phyloP scores from a whole-genome alignment of 2,797 vertebrate species.

The Octomys mimax region DNA sequence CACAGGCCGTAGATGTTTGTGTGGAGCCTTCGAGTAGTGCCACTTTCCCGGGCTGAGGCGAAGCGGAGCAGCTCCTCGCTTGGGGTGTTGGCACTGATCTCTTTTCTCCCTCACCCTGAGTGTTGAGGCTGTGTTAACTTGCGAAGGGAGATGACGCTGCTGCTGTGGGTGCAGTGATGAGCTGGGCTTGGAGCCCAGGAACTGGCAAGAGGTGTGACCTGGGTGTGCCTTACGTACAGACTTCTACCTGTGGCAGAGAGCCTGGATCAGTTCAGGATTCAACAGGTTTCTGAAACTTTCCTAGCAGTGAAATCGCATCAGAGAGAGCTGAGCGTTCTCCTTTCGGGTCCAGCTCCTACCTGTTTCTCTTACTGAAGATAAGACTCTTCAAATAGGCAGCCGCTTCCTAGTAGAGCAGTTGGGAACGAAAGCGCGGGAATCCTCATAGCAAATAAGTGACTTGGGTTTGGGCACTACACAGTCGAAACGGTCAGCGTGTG shows the following conservation, averaged over 20 bases:
- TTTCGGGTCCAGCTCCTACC: neutral
- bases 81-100: neutral
- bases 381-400: neutral
- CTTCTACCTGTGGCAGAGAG: neutral
- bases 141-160: conserved; percentile 6
- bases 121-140: neutral
- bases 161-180: neutral
- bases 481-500: conserved; percentile 24
- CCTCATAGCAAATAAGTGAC: neutral
- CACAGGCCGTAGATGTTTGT: neutral
- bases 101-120: conserved; percentile 19
- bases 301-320: neutral
- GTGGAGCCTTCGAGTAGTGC: neutral
- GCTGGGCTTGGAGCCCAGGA: neutral
- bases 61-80: neutral
- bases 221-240: neutral
- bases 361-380: conserved; percentile 17
- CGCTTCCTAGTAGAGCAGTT: neutral
- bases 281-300: neutral
- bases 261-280: neutral
- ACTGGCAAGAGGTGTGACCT: neutral
- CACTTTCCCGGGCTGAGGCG: neutral
- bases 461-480: neutral
- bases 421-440: neutral
- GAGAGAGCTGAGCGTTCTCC: neutral